Evolutionary conservation across 2,797 vertebrate genomes (phyloP).

Genomic region (Poecilia velifera): DNA sequence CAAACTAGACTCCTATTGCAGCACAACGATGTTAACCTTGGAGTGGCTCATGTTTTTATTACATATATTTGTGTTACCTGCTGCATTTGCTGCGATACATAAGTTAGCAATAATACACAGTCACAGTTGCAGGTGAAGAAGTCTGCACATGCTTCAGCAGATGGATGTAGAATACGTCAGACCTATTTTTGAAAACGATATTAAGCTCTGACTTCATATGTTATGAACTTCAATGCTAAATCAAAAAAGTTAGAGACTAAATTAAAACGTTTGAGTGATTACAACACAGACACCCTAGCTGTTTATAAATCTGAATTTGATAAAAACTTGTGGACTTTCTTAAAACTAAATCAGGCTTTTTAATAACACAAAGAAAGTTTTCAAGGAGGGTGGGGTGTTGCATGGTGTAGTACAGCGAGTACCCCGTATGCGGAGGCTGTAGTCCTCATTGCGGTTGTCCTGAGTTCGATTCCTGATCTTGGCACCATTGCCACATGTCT

Average conservation of each 20-base stretch:
- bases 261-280: neutral
- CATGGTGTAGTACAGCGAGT: too few relatives aligned
- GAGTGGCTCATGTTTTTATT: neutral
- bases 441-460: too few relatives aligned
- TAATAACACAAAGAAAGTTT: neutral
- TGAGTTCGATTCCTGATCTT: too few relatives aligned
- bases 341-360: neutral
- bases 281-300: neutral
- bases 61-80: constrained; percentile 7
- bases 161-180: neutral
- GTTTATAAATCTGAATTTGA: neutral
- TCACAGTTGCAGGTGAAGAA: neutral
- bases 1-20: too few relatives aligned
- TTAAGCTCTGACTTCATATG: neutral
- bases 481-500: too few relatives aligned
- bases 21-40: neutral
- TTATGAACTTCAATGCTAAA: neutral
- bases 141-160: neutral
- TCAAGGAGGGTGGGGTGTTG: too few relatives aligned
- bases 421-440: too few relatives aligned
- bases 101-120: neutral
- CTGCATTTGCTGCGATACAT: neutral
- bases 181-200: neutral
- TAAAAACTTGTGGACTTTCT: neutral
- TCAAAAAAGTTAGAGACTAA: neutral